Conservation (phyloP, 1,140 invertebrate species). For the Paramacrobiotus metropolitanus region DNA sequence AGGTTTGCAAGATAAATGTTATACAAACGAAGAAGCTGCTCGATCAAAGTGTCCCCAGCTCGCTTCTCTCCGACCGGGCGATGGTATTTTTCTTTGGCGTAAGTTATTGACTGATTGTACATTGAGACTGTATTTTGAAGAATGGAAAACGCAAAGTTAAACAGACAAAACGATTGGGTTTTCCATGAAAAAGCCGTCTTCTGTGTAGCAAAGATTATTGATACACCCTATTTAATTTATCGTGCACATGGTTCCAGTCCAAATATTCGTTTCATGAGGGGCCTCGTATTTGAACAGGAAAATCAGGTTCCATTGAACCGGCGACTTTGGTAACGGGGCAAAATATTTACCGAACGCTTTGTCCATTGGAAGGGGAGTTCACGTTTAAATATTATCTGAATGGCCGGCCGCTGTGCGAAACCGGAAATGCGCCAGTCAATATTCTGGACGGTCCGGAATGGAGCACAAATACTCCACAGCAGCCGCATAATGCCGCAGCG, state of each 20-base stretch:
- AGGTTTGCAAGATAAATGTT: not conserved
- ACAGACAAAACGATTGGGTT: too few relatives aligned
- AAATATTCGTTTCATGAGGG: too few relatives aligned
- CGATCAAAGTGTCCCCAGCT: not conserved
- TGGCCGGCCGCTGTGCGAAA: not conserved
- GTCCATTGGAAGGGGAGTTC: not conserved
- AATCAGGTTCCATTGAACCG: conserved; percentile 4
- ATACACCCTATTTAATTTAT: not conserved
- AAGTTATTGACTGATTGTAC: too few relatives aligned
- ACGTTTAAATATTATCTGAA: not conserved
- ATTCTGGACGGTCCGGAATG: not conserved
- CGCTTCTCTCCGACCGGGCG: not conserved
- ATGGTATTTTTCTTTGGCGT: conserved; percentile 4
- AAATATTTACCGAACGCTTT: conserved; percentile 4
- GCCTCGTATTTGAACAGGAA: conserved; percentile 3
- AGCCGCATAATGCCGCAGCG: too few relatives aligned
- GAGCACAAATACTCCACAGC: too few relatives aligned
- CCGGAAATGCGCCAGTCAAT: not conserved
- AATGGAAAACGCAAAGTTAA: too few relatives aligned
- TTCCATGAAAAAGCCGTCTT: too few relatives aligned
- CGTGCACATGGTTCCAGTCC: too few relatives aligned
- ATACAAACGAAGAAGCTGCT: not conserved
- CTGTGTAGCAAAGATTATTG: not conserved
- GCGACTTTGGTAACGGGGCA: not conserved
- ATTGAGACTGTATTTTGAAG: too few relatives aligned